These are phyloP conservation scores for Romanogobio albipinnatus DNA, from an alignment of 2,113 vertebrate genomes.

Conservation along the genomic window DNA sequence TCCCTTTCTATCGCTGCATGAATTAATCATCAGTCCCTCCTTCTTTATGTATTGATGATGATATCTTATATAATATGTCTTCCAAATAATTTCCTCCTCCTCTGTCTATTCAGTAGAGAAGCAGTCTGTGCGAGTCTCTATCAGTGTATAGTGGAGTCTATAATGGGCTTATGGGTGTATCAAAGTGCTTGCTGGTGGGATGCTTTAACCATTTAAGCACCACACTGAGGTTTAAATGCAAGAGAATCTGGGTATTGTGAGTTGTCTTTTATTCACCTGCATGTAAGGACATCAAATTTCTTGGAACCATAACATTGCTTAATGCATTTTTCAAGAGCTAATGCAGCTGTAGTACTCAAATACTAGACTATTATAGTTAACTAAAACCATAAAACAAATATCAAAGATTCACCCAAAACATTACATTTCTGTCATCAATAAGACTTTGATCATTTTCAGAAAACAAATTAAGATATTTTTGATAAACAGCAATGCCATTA, in stretches of 20 bases:
- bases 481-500: too few relatives aligned
- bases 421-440: too few relatives aligned
- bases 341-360: too few relatives aligned
- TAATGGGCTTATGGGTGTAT: conserved; percentile 27
- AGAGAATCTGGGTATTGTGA: neutral
- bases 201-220: neutral
- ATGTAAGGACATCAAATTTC: neutral
- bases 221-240: neutral
- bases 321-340: neutral
- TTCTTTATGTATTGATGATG: conserved; percentile 1
- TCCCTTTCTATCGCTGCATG: conserved; percentile 22
- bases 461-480: too few relatives aligned
- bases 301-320: neutral
- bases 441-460: too few relatives aligned
- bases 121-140: neutral
- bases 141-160: conserved; percentile 17
- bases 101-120: neutral
- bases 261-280: neutral
- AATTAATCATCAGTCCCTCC: conserved; percentile 45
- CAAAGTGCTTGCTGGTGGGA: neutral
- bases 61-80: conserved; percentile 1
- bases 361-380: too few relatives aligned
- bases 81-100: neutral
- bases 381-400: too few relatives aligned
- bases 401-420: too few relatives aligned